A percentile compares a stretch with the other conserved stretches of the same genome.
phyloP scores from a whole-genome alignment of 2,113 vertebrate species.

The Rhinoptilus africanus region DNA sequence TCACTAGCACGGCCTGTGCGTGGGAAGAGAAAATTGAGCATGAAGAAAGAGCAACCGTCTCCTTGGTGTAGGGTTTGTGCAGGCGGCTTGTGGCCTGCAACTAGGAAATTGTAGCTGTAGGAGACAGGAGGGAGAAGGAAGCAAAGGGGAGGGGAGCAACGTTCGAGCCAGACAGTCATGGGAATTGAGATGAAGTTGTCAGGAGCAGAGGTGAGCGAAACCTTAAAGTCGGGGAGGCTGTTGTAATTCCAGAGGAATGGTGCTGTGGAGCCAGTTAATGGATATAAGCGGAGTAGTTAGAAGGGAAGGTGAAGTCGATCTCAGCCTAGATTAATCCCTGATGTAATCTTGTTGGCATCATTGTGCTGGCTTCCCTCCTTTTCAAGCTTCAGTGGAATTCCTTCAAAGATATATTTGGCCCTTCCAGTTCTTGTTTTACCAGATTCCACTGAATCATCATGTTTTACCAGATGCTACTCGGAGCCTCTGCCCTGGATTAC shows the following conservation, averaged over 20 bases:
- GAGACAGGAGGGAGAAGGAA: not conserved
- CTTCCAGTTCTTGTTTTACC: conserved; percentile 43
- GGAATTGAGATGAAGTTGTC: conserved; percentile 19
- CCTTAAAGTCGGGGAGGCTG: not conserved
- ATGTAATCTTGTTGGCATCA: conserved; percentile 28
- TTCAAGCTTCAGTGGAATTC: conserved; percentile 18
- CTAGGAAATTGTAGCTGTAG: not conserved
- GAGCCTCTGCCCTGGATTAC: conserved; percentile 39
- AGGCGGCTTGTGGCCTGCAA: not conserved
- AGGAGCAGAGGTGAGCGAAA: not conserved
- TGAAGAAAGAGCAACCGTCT: not conserved
- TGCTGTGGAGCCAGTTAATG: not conserved
- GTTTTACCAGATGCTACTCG: conserved; percentile 16
- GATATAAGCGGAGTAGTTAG: not conserved
- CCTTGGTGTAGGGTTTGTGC: not conserved
- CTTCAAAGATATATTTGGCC: conserved; percentile 15
- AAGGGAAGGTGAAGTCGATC: not conserved
- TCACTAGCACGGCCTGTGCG: not conserved
- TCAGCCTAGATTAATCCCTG: conserved; percentile 33
- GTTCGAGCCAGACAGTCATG: not conserved
- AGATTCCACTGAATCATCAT: conserved; percentile 55
- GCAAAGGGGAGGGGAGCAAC: not conserved
- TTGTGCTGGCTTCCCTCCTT: not conserved
- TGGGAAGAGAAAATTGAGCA: not conserved
- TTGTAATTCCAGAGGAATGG: not conserved